A percentile compares a stretch with the other conserved stretches of the same genome.
phyloP scores from a whole-genome alignment of 2,113 vertebrate genomes.

The Pangasianodon gigas region DNA sequence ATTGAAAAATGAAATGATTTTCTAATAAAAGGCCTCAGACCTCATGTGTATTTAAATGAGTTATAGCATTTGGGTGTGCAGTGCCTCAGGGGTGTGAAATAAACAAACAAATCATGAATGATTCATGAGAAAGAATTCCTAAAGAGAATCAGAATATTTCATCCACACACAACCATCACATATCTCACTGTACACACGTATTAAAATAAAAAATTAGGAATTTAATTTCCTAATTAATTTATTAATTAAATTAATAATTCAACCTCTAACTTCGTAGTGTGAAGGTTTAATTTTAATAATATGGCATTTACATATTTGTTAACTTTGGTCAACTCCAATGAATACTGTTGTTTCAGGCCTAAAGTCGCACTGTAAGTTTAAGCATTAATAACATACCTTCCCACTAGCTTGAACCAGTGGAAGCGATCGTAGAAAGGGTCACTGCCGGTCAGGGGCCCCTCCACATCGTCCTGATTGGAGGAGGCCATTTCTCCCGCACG shows the following conservation, averaged over 20 bases:
- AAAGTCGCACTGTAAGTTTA: not conserved
- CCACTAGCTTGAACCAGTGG: conserved; percentile 98
- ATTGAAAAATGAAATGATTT: conserved; percentile 4
- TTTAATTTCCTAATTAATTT: not conserved
- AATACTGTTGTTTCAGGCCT: not conserved
- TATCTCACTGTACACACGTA: not conserved
- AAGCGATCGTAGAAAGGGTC: conserved; percentile 98
- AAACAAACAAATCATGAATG: conserved; percentile 42
- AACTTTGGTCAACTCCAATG: not conserved
- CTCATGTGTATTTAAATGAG: conserved; percentile 30
- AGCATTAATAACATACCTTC: conserved; percentile 78
- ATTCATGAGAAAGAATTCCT: conserved; percentile 40
- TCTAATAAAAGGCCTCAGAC: not conserved
- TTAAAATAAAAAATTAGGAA: not conserved
- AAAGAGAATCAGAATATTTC: not conserved
- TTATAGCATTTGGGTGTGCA: conserved; percentile 30
- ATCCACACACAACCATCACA: not conserved
- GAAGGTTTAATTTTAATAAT: not conserved
- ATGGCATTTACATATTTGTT: not conserved
- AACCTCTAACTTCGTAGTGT: not conserved
- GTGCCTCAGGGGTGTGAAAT: conserved; percentile 12
- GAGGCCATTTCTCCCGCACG: conserved; percentile 93
- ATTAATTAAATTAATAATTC: no score
- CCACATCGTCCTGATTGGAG: conserved; percentile 78
- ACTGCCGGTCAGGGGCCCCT: conserved; percentile 84